Evolutionary conservation across 2,888 invertebrate species (phyloP).

Genomic region (Pristionchus maxplancki): DNA sequence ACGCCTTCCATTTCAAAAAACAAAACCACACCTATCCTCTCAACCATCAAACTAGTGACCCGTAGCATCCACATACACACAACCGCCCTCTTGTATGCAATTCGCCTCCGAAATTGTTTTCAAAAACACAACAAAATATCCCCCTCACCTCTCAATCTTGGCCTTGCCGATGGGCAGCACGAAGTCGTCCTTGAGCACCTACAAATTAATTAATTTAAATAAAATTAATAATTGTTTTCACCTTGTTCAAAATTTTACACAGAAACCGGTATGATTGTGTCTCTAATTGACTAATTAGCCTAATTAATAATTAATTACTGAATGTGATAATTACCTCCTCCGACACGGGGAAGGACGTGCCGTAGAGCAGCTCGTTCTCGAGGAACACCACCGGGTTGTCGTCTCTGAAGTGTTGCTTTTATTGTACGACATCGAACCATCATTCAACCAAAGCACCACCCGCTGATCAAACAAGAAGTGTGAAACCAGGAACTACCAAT

Average conservation of each 20-base stretch:
- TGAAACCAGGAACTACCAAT: too few relatives aligned
- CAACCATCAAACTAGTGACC: neutral
- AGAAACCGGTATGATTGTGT: too few relatives aligned
- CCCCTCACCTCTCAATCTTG: constrained; percentile 85
- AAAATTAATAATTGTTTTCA: neutral
- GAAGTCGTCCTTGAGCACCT: constrained; percentile 89
- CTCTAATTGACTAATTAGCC: neutral
- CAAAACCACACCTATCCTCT: too few relatives aligned
- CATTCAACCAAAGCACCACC: too few relatives aligned
- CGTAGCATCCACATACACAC: neutral
- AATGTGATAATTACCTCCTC: constrained; percentile 85
- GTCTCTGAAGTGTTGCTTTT: constrained; percentile 52
- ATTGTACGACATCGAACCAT: too few relatives aligned
- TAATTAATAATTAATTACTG: neutral
- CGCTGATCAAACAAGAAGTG: too few relatives aligned
- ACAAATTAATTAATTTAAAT: neutral
- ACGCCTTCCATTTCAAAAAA: too few relatives aligned
- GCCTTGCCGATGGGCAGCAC: constrained; percentile 94
- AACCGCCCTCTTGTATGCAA: neutral
- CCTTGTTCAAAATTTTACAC: too few relatives aligned
- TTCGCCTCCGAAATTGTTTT: neutral
- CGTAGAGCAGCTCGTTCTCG: constrained; percentile 96
- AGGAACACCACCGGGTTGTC: constrained; percentile 86
- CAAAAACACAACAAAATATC: neutral
- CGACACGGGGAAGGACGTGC: constrained; percentile 89